These are phyloP conservation scores for Toxotes lorentzi DNA, from an alignment of 2,797 vertebrate genomes.

Conservation along the genomic window DNA sequence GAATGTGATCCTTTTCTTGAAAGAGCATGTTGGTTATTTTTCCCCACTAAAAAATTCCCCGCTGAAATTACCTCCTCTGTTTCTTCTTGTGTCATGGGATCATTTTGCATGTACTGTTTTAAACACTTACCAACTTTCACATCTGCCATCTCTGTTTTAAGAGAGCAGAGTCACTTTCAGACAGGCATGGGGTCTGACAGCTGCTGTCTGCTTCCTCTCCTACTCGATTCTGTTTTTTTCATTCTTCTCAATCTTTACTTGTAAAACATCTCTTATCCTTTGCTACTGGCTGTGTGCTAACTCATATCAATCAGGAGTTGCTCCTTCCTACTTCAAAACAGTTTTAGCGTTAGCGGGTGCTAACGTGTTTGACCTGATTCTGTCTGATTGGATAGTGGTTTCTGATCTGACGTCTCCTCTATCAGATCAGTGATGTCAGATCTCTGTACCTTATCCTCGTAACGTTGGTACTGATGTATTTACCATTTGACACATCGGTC, in stretches of 20 bases:
- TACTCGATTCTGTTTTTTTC: too few relatives aligned
- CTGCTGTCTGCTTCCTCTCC: too few relatives aligned
- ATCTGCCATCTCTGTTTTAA: not conserved
- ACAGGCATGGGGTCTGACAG: not conserved
- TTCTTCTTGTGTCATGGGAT: not conserved
- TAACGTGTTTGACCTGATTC: not conserved
- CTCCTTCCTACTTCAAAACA: too few relatives aligned
- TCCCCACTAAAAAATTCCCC: not conserved
- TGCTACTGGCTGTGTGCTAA: too few relatives aligned
- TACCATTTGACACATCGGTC: not conserved
- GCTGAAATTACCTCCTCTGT: not conserved
- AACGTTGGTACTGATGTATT: not conserved
- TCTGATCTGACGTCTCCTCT: not conserved
- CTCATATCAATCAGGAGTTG: too few relatives aligned
- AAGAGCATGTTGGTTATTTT: slow-evolving; percentile 12
- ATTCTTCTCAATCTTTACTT: too few relatives aligned
- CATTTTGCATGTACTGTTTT: not conserved
- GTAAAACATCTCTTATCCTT: too few relatives aligned
- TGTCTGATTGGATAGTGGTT: not conserved
- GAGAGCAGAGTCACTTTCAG: not conserved
- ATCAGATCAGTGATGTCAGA: not conserved
- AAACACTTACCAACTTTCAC: not conserved
- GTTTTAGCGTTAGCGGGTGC: not conserved
- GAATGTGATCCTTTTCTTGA: slow-evolving; percentile 1
- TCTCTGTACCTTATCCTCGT: not conserved